Base-by-base conservation (phyloP, 2,888 invertebrate genomes). In the Athalia cordata region DNA sequence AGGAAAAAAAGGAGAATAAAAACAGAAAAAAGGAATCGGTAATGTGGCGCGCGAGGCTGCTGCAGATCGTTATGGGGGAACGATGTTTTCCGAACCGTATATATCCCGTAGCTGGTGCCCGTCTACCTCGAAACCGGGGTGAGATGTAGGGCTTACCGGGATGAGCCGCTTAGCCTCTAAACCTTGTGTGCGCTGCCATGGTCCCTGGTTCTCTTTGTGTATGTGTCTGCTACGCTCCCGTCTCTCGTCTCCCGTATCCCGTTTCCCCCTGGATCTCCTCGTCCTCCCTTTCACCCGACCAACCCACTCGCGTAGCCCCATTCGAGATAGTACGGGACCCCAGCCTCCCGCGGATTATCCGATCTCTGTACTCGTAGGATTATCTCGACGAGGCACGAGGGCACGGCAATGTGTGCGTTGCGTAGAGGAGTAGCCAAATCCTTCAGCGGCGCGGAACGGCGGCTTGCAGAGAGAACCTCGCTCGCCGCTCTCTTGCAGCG, bases 101-200 rank as follows among this genome's bases (percentile, higher is more conserved):
- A 85, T 78, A 78, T 57, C n/a, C 29, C 50, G 55, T 15, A 15
- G 62, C 64, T 61, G 78, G 72, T 65, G 72, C 62, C 52, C 62
- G 85, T 85, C 75, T 75, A 75, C 75, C 75, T 75, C 75, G 75
- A 50, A 75, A 85, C 86, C 84, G 84, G 85, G 84, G 81, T 86
- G 87, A 86, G 87, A 88, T 88, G 86, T 87, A 88, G 87, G 87
- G 88, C 88, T 88, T 87, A 85, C 86, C 83, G 84, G 86, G 77
- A 89, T 89, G 89, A 90, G 88, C 89, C 89, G 89, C 89, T 89
- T 89, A 90, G 87, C 86, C 87, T 86, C 86, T 88, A 88, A 89
- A 89, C 86, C 89, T 87, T 86, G 87, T 87, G 86, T 87, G 88
- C 87, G 83, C 83, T 84, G 84, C 84, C 84, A 82, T 82, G 84